A percentile compares a stretch with the other conserved stretches of the same genome.
phyloP scores from a whole-genome alignment of 1,140 invertebrate genomes.

The Watersipora subatra region DNA sequence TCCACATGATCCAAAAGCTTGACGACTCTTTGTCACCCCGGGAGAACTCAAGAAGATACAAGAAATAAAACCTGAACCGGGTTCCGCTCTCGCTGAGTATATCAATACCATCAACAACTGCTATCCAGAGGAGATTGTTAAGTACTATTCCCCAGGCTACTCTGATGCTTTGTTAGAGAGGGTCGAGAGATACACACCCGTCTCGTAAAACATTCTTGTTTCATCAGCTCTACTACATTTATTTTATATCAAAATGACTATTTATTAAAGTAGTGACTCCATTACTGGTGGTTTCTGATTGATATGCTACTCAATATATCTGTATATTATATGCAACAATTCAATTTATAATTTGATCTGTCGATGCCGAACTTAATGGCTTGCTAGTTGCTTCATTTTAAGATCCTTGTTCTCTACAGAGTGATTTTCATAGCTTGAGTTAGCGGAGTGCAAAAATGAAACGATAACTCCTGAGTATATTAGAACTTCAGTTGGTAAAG shows the following conservation, averaged over 20 bases:
- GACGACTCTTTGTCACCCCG: slow-evolving; percentile 61
- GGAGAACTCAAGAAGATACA: slow-evolving; percentile 60
- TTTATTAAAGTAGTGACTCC: background rate
- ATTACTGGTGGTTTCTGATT: no score
- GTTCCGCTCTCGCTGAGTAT: slow-evolving; percentile 56
- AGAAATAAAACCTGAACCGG: slow-evolving; percentile 58
- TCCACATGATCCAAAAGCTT: slow-evolving; percentile 59
- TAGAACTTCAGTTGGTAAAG: no score
- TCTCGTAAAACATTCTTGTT: no score
- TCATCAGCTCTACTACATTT: background rate
- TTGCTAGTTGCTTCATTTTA: background rate
- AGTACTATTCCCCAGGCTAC: slow-evolving; percentile 68
- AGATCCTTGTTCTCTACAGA: background rate
- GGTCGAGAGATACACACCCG: slow-evolving; percentile 56
- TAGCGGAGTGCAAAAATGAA: background rate
- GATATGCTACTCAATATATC: no score
- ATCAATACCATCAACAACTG: slow-evolving; percentile 66
- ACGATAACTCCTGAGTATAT: no score
- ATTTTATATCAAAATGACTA: background rate
- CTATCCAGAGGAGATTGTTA: slow-evolving; percentile 71
- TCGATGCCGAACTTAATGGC: background rate
- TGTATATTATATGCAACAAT: no score
- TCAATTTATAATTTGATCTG: background rate
- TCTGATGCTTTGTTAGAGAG: slow-evolving; percentile 57
- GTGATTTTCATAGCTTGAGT: background rate